Conservation (phyloP, 2,113 vertebrate genomes). For the Aegithalos caudatus region DNA sequence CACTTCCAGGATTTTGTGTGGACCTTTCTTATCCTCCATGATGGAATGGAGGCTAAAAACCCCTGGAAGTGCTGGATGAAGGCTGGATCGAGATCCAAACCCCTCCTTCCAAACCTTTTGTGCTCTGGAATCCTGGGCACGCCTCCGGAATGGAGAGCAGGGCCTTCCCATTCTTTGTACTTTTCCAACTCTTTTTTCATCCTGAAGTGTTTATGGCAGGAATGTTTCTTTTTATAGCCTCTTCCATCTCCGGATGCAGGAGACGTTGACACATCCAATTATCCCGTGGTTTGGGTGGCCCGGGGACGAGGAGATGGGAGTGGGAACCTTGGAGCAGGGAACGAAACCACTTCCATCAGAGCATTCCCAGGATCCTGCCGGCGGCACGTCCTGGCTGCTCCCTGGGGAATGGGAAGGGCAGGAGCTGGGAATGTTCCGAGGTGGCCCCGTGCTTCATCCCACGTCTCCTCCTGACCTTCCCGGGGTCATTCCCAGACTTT, state of each 20-base stretch:
- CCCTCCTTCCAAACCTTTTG: rapidly evolving
- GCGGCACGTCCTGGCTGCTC: background rate
- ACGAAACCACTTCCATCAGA: background rate
- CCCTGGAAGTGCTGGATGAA: background rate
- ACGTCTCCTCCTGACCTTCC: background rate
- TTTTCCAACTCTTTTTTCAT: background rate
- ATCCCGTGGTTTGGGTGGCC: slow-evolving; percentile 37
- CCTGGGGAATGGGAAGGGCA: background rate
- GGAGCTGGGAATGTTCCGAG: background rate
- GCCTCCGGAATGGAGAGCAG: background rate
- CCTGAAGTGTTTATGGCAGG: background rate
- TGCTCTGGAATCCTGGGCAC: background rate
- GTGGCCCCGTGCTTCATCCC: background rate
- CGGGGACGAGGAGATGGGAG: background rate
- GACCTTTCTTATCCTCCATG: rapidly evolving
- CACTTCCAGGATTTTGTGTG: rapidly evolving
- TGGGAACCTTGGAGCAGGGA: background rate
- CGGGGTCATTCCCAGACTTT: background rate
- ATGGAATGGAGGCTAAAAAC: rapidly evolving
- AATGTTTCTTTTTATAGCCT: slow-evolving; percentile 5
- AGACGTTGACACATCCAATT: slow-evolving; percentile 1
- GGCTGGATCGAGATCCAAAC: background rate
- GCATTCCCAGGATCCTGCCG: background rate
- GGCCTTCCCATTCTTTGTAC: background rate
- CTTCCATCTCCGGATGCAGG: background rate